Conservation (phyloP, 2,888 invertebrate genomes). For the Diarsia rubi region DNA sequence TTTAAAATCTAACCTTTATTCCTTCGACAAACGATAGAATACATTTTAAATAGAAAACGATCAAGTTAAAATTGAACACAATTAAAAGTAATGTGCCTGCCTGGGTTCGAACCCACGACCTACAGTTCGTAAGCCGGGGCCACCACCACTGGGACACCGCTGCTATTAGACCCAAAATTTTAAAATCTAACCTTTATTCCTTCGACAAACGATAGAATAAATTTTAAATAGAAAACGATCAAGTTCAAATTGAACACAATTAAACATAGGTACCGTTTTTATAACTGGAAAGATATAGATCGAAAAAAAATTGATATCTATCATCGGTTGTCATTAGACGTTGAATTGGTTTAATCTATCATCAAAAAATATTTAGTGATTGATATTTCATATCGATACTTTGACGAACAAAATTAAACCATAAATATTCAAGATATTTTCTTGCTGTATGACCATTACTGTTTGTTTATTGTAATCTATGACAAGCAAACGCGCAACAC, state of each 20-base stretch:
- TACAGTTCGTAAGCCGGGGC: too few relatives aligned
- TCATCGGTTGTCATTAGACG: conserved; percentile 27
- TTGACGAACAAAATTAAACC: not conserved
- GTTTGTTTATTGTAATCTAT: conserved; percentile 3
- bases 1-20: not conserved
- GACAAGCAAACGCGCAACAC: not conserved
- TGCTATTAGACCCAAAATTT: too few relatives aligned
- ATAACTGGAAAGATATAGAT: conserved; percentile 4
- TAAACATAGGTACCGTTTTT: conserved; percentile 8
- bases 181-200: not conserved
- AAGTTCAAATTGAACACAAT: conserved; percentile 9
- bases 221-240: not conserved
- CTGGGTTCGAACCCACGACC: too few relatives aligned
- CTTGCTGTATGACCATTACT: not conserved
- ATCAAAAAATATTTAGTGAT: conserved; percentile 26
- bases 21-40: too few relatives aligned
- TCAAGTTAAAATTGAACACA: not conserved
- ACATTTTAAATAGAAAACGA: not conserved
- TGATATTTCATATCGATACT: conserved; percentile 20
- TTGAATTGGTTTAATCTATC: conserved; percentile 56
- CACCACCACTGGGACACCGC: too few relatives aligned
- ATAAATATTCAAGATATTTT: conserved; percentile 18
- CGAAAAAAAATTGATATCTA: conserved; percentile 5
- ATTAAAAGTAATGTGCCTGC: too few relatives aligned
- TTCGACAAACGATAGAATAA: not conserved